phyloP scores from a whole-genome alignment of 2,888 invertebrate species.

The Hypsopygia costalis region DNA sequence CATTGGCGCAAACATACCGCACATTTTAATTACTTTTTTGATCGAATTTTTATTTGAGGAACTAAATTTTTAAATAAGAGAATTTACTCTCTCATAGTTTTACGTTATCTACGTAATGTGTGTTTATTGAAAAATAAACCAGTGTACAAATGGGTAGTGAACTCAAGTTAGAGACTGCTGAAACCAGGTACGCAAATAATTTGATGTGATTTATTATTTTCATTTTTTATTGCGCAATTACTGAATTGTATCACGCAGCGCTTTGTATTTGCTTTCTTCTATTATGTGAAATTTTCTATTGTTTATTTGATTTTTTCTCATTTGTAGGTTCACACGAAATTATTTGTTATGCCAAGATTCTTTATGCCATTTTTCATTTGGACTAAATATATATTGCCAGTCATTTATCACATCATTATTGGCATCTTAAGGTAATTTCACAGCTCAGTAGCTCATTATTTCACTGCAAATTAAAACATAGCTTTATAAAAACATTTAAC shows the following conservation, averaged over 20 bases:
- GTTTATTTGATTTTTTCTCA: conserved; percentile 19
- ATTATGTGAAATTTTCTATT: conserved; percentile 15
- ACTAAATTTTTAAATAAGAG: too few species aligned
- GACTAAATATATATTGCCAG: conserved; percentile 44
- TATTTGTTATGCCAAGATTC: conserved; percentile 45
- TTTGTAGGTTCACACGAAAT: conserved; percentile 37
- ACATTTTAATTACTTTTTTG: too few species aligned
- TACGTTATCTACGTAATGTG: conserved; percentile 47
- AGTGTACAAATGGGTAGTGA: conserved; percentile 70
- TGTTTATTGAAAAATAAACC: conserved; percentile 61
- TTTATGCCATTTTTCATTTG: conserved; percentile 45
- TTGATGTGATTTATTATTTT: conserved; percentile 19
- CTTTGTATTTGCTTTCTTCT: conserved; percentile 8
- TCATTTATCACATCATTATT: conserved; percentile 53
- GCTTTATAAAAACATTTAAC: too few species aligned
- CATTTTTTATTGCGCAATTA: conserved; percentile 50
- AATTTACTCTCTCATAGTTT: too few species aligned
- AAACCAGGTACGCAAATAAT: conserved; percentile 49
- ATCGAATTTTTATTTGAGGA: too few species aligned
- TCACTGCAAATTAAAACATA: conserved; percentile 6
- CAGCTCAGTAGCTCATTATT: conserved; percentile 11
- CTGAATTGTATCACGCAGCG: conserved; percentile 17
- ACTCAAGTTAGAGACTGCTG: conserved; percentile 50
- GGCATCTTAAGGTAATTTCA: conserved; percentile 54
- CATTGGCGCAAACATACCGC: too few species aligned